Percentiles rank a stretch among this genome's conserved stretches.
Conservation (phyloP, 2,113 vertebrate species). For the Psammodynastes pulverulentus region DNA sequence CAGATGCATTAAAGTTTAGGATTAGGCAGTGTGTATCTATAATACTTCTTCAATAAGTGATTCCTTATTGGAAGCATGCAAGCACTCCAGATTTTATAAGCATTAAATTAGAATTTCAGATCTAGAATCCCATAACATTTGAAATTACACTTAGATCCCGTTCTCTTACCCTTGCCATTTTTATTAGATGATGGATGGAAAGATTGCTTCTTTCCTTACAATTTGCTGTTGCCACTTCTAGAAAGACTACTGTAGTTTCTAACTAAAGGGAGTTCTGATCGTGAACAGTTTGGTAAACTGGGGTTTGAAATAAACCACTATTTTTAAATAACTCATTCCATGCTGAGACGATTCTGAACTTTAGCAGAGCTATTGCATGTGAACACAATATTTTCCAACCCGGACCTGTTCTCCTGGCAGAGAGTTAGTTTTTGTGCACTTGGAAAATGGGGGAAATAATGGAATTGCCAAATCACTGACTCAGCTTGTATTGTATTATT, state of each 20-base stretch:
- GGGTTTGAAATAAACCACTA: conserved; percentile 61
- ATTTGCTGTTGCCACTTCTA: conserved; percentile 54
- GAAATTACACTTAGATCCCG: conserved; percentile 53
- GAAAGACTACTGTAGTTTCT: conserved; percentile 58
- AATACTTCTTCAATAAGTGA: conserved; percentile 53
- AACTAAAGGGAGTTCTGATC: conserved; percentile 44
- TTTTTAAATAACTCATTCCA: conserved; percentile 45
- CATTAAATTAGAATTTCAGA: conserved; percentile 60
- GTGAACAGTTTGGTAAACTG: conserved; percentile 60
- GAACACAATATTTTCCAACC: conserved; percentile 54
- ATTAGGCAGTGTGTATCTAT: conserved; percentile 24
- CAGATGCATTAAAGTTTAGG: not conserved
- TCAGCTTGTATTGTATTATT: conserved; percentile 34
- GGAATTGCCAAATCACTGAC: conserved; percentile 52
- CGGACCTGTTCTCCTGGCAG: conserved; percentile 62
- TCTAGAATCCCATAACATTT: conserved; percentile 53
- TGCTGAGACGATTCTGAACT: conserved; percentile 52
- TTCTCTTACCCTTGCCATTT: conserved; percentile 38
- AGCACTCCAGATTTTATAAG: conserved; percentile 62
- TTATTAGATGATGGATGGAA: conserved; percentile 51
- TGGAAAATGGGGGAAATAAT: conserved; percentile 52
- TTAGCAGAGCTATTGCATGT: conserved; percentile 41
- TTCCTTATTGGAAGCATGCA: conserved; percentile 47
- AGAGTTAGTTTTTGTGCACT: conserved; percentile 49
- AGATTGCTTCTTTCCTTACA: conserved; percentile 55